Evolutionary conservation across 1,140 invertebrate species (phyloP), one percentile per base, ranked within the genome.

Genomic region (Heterodera schachtii): DNA sequence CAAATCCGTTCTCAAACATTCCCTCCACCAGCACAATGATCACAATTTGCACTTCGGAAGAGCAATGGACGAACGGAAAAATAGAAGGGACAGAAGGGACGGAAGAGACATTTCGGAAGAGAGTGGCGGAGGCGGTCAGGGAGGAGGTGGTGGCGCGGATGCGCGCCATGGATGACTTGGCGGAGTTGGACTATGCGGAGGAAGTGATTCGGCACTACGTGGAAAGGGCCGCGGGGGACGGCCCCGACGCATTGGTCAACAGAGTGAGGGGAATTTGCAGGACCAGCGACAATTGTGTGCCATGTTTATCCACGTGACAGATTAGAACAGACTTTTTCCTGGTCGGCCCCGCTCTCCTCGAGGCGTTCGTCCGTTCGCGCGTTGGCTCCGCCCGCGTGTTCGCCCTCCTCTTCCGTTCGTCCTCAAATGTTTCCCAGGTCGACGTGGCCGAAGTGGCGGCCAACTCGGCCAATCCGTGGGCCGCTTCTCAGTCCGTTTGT

Each of bases 251-350:
- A 19, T 76, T 76, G n/a, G 21, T 76, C 21, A 7, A 31, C 44
- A 64, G n/a, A 69, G 64, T 6, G 77, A 69, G 31, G 7, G 46
- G 21, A 78, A 78, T 43, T 69, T 21, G 16, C 57, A 6, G 2
- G 77, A 78, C 7, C 31, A 46, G 13, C 16, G 16, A 47, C 21
- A 74, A 21, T 31, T 31, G 31, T 31, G 47, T 74, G 9, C 21
- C 31, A 49, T 74, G 0, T 31, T 31, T 41, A 7, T 41, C 47
- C 2, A 49, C 57, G 31, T 31, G 21, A 11, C 64, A 77, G 77
- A 78, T 78, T 46, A 47, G 21, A 6, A 69, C 77, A 9, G 77
- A 78, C 47, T 78, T 78, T 8, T 78, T 19, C 16, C 44, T 78
- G 66, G 49, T 13, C 70, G 77, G 77, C 5, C 77, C 77, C 66